A percentile compares a stretch with the other conserved stretches of the same genome.
Evolutionary conservation across 2,888 invertebrate species (phyloP).

Genomic region (Lamproptera curius): DNA sequence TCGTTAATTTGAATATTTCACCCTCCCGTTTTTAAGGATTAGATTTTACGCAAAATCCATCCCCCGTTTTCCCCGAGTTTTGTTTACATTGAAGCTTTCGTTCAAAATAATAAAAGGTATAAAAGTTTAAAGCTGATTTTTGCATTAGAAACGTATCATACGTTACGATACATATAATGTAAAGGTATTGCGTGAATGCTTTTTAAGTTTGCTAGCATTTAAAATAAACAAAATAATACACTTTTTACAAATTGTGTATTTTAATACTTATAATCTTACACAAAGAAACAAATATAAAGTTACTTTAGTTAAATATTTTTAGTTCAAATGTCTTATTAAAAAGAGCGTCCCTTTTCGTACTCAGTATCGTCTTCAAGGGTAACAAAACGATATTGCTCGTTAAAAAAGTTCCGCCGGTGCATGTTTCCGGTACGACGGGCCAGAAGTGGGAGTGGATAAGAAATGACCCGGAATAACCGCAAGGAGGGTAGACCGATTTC

Average conservation of each 20-base stretch:
- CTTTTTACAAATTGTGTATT: slow-evolving; percentile 1
- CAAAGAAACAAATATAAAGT: neutral
- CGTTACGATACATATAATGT: too few species aligned
- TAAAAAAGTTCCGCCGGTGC: slow-evolving; percentile 59
- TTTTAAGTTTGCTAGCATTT: too few species aligned
- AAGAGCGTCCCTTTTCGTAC: neutral
- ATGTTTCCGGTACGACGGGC: slow-evolving; percentile 59
- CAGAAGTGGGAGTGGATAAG: slow-evolving; percentile 57
- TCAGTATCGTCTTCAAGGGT: slow-evolving; percentile 23
- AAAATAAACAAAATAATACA: too few species aligned
- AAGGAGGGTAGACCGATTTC: slow-evolving; percentile 27
- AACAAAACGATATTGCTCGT: slow-evolving; percentile 49
- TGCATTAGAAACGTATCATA: too few species aligned
- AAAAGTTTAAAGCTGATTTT: too few species aligned
- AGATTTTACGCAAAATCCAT: slow-evolving; percentile 46
- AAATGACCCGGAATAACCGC: slow-evolving; percentile 43
- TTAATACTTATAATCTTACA: neutral
- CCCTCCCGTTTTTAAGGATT: slow-evolving; percentile 58
- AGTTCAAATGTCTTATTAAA: slow-evolving; percentile 7
- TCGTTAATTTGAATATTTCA: slow-evolving; percentile 66
- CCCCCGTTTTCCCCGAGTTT: slow-evolving; percentile 15
- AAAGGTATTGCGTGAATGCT: too few species aligned
- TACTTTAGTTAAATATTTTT: neutral
- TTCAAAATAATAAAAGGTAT: too few species aligned
- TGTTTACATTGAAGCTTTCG: slow-evolving; percentile 28